A percentile compares a stretch with the other conserved stretches of the same genome.
Conservation (phyloP, 1,140 invertebrate genomes). For the Lasaia peninsularis region DNA sequence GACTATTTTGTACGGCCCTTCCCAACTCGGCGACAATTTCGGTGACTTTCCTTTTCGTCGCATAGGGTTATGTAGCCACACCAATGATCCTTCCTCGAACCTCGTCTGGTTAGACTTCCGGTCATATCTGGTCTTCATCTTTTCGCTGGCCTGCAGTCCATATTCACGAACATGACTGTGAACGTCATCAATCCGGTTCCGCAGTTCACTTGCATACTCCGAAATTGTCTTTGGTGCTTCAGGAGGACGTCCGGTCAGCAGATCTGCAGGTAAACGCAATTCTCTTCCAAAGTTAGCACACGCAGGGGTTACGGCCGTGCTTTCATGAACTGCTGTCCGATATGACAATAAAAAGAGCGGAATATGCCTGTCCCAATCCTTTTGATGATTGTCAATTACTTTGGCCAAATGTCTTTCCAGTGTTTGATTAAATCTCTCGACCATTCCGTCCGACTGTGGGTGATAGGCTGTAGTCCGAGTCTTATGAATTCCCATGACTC, state of each 20-base stretch:
- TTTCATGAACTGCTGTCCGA: constrained; percentile 17
- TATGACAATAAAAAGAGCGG: constrained; percentile 18
- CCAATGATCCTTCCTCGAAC: constrained; percentile 12
- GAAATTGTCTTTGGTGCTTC: not conserved
- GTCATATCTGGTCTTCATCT: not conserved
- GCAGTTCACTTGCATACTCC: not conserved
- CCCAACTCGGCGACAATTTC: not conserved
- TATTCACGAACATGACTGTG: not conserved
- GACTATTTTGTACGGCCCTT: constrained; percentile 15
- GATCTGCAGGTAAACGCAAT: not conserved
- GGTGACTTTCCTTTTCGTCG: constrained; percentile 17
- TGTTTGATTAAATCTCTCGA: constrained; percentile 9
- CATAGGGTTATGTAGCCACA: constrained; percentile 18
- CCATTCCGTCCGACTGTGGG: constrained; percentile 56
- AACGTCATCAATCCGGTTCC: not conserved
- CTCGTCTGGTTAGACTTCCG: not conserved
- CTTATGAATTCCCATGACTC: constrained; percentile 37
- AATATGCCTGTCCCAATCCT: constrained; percentile 26
- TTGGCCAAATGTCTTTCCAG: constrained; percentile 29
- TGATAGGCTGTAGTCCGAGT: constrained; percentile 46
- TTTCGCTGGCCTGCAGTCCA: not conserved
- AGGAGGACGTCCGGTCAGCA: not conserved
- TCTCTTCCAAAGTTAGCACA: constrained; percentile 11
- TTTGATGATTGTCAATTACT: constrained; percentile 25
- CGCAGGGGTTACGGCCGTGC: constrained; percentile 14